A percentile compares a stretch with the other conserved stretches of the same genome.
Conservation (phyloP, 2,797 vertebrate genomes). For the Anguilla obscura region DNA sequence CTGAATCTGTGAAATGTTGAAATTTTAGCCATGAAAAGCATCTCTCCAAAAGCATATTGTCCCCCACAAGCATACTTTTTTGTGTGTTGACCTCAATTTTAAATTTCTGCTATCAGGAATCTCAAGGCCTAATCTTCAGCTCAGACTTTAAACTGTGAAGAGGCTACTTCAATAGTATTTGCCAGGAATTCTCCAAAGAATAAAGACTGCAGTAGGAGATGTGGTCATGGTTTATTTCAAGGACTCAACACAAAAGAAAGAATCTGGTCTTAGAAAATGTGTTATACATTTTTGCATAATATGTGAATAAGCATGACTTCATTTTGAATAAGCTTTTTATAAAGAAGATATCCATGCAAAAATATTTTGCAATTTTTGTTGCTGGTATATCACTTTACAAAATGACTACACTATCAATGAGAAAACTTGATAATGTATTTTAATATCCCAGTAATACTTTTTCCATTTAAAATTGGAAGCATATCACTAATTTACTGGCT, state of each 20-base stretch:
- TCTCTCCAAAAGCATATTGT: conserved; percentile 16
- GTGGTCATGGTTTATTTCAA: too few relatives aligned
- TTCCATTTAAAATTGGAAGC: not conserved
- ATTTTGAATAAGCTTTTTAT: not conserved
- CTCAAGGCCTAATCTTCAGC: not conserved
- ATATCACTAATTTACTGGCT: not conserved
- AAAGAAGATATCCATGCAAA: too few relatives aligned
- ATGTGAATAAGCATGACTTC: not conserved
- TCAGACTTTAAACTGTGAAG: not conserved
- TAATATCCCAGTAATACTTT: not conserved
- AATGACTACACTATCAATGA: too few relatives aligned
- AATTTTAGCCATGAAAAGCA: not conserved
- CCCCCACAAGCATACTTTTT: not conserved
- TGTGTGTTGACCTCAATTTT: not conserved
- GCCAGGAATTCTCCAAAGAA: not conserved
- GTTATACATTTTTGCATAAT: not conserved
- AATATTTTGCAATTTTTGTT: not conserved
- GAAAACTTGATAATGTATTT: too few relatives aligned
- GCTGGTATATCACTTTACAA: not conserved
- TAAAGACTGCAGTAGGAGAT: not conserved
- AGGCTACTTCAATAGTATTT: not conserved
- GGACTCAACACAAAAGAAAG: too few relatives aligned
- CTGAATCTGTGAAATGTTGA: not conserved
- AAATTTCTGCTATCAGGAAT: not conserved
- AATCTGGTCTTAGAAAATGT: not conserved